Base-by-base conservation (phyloP, 64 coral and sea anemone species). In the Acropora tenuis region DNA sequence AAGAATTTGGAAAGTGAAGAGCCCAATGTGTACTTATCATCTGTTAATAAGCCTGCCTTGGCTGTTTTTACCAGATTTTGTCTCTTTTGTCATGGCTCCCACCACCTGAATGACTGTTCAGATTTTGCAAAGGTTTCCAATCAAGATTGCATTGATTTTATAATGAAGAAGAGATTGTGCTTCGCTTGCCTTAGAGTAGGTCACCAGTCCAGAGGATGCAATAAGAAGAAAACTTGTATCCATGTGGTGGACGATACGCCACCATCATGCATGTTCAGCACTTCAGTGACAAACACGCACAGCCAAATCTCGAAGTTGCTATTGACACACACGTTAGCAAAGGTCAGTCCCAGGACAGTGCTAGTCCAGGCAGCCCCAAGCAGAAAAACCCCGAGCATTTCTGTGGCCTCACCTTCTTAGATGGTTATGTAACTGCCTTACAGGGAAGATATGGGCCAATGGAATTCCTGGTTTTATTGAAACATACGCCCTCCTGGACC, bases 141-240 rank as follows among this genome's bases (percentile, higher is more conserved):
- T 69, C 12, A 86, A 41, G 83, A 86, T 44, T 13, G 41, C 3
- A 9, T 53, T 53, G 50, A 53, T 53, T 53, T 53, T 53, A 9
- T 86, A 47, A 53, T 49, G 43, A 87, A 87, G 67, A 47, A 87
- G 6, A 87, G 84, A 73, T 61, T 74, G 47, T 87, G 84, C 67
- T 87, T 87, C 43, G 47, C 84, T 73, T 87, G 84, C 67, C 48
- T 87, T 13, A 72, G 50, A 53, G 50, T 1, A 53, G 50, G 50
- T 53, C 50, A 53, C 50, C 50, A 53, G 50, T 53, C 1, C 50
- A 73, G 50, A 74, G 73, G 68, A 55, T 87, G 69, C 67, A 50
- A 74, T 45, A 87, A 75, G 73, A 76, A 76, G 74, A 87, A 87
- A 41, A 67, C 84, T 47, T 87, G 84, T 73, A 74, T 17, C 18